Base-by-base conservation (phyloP, 2,797 vertebrate species). In the Thripadectes ignobilis region DNA sequence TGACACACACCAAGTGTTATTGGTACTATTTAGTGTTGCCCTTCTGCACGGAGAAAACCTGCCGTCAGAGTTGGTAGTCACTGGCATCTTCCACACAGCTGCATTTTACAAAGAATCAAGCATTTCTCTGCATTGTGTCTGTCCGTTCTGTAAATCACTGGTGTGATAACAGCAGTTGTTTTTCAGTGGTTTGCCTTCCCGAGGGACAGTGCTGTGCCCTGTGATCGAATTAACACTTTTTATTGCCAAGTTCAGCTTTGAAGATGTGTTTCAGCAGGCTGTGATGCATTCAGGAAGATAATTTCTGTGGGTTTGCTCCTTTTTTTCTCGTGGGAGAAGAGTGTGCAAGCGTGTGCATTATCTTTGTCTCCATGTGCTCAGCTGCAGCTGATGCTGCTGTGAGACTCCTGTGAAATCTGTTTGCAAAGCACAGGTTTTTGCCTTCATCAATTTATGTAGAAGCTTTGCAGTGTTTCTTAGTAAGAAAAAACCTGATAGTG, bases 281-380 rank as follows among this genome's bases (percentile, higher is more conserved):
- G 45, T 61, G 61, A 34, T 26, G 27, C 1, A 0, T 77, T 63
- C 54, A 41, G 48, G n/a, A 76, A 20, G 65, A 21, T n/a, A 45
- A 10, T 48, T 83, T n/a, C 49, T 43, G 21, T 18, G 30, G 1
- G 1, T 76, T 72, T 21, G 46, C 32, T 38, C 16, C 6, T 32
- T 68, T 38, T 59, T 57, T 36, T 23, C 30, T 46, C 39, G 0
- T 16, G 48, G 41, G 20, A n/a, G 7, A 29, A 4, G 30, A 0
- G 0, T 43, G 12, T 9, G 11, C 26, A 39, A 7, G 32, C 0
- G 0, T 54, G 12, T 9, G 12, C 30, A 1, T 68, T 41, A 57
- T 29, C 73, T 84, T 46, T 71, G 57, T 91, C 38, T 76, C 67
- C 22, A 0, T 48, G 48, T 54, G 77, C 41, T 73, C 6, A 18